Percentiles rank a stretch among this genome's conserved stretches.
phyloP scores from a whole-genome alignment of 2,113 vertebrate genomes.

The Eulemur rufifrons region DNA sequence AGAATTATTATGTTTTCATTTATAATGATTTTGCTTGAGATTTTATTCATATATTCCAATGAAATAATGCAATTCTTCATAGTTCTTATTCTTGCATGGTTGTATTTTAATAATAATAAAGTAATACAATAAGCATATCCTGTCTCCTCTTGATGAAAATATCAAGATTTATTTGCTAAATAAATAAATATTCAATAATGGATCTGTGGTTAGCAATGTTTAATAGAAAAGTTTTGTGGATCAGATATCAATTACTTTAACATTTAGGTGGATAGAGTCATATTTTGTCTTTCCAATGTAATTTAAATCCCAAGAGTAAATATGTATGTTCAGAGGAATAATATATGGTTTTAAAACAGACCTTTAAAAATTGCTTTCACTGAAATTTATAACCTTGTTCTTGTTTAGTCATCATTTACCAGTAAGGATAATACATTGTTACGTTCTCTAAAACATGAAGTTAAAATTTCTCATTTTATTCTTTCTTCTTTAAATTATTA shows the following conservation, averaged over 20 bases:
- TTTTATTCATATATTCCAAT: conserved; percentile 77
- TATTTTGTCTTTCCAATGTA: conserved; percentile 70
- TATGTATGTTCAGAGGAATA: conserved; percentile 62
- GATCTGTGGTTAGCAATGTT: conserved; percentile 71
- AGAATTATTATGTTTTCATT: conserved; percentile 78
- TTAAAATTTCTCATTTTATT: conserved; percentile 62
- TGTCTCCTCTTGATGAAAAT: conserved; percentile 73
- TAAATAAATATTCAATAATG: conserved; percentile 77
- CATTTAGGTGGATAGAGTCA: conserved; percentile 65
- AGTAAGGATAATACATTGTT: conserved; percentile 62
- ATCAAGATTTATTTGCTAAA: conserved; percentile 78
- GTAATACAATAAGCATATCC: conserved; percentile 76
- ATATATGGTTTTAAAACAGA: conserved; percentile 73
- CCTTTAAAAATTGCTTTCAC: conserved; percentile 70
- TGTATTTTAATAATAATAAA: conserved; percentile 81
- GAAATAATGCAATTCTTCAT: conserved; percentile 70
- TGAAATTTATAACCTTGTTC: conserved; percentile 62
- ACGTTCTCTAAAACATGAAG: conserved; percentile 53
- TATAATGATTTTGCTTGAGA: conserved; percentile 74
- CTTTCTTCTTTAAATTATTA: conserved; percentile 50
- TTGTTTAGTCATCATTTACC: conserved; percentile 66
- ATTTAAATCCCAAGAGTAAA: conserved; percentile 73
- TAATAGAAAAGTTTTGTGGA: conserved; percentile 75
- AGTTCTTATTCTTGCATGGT: conserved; percentile 65
- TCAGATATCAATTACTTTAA: conserved; percentile 79